Conservation (phyloP, 2,888 invertebrate genomes). For the Barypeithes pellucidus region DNA sequence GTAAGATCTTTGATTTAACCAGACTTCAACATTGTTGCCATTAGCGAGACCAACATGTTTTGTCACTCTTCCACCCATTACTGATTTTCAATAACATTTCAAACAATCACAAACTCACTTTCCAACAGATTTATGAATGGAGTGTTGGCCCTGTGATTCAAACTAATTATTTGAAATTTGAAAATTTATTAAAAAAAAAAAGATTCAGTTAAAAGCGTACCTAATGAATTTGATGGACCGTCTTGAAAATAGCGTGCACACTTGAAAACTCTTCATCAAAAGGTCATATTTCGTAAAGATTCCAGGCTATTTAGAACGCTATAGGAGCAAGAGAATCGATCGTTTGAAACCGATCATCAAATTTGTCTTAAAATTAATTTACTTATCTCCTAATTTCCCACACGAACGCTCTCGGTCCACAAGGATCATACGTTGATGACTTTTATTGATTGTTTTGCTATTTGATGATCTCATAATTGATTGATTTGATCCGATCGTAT, state of each 20-base stretch:
- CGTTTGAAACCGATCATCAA: slow-evolving; percentile 51
- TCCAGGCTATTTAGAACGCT: slow-evolving; percentile 50
- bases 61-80: too few species aligned
- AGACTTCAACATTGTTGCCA: too few species aligned
- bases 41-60: too few species aligned
- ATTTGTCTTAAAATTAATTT: slow-evolving; percentile 55
- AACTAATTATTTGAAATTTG: too few species aligned
- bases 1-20: too few species aligned
- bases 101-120: too few species aligned
- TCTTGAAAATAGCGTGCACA: slow-evolving; percentile 1
- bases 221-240: too few species aligned
- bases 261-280: slow-evolving; percentile 47
- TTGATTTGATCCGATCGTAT: slow-evolving; percentile 37
- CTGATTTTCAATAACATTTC: too few species aligned
- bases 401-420: slow-evolving; percentile 35
- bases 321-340: slow-evolving; percentile 52
- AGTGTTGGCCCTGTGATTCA: too few species aligned
- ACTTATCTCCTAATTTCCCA: slow-evolving; percentile 54
- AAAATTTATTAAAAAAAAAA: too few species aligned
- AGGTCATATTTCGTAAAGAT: slow-evolving; percentile 50
- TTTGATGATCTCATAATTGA: slow-evolving; percentile 33
- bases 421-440: slow-evolving; percentile 38
- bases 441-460: slow-evolving; percentile 49
- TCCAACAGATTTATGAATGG: too few species aligned
- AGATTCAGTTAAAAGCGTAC: too few species aligned